Evolutionary conservation across 2,113 vertebrate genomes (phyloP).

Genomic region (Sceloporus tristichus): DNA sequence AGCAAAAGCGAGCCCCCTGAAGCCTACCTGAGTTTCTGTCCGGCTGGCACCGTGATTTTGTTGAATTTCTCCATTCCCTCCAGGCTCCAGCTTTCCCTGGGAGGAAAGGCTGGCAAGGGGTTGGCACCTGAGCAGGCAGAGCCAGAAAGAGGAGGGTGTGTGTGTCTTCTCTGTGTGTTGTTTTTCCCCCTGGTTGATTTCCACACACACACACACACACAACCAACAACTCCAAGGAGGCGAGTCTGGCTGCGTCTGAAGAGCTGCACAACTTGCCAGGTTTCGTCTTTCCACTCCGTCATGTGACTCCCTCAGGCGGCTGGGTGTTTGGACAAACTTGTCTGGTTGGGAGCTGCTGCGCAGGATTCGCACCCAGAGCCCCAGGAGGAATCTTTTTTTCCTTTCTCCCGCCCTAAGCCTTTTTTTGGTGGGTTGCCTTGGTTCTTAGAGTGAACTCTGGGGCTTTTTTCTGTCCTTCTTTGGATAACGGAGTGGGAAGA

Average conservation of each 20-base stretch:
- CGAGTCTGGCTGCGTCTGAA: not conserved
- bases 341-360: no score
- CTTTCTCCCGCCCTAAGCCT: no score
- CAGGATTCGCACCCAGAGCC: no score
- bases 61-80: constrained; percentile 34
- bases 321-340: constrained; percentile 6
- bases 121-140: not conserved
- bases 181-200: no score
- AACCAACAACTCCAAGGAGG: not conserved
- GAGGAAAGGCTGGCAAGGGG: not conserved
- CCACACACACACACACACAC: no score
- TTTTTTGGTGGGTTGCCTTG: no score
- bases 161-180: no score
- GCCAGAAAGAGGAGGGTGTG: not conserved
- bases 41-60: constrained; percentile 37
- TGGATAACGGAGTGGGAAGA: no score
- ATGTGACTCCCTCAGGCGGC: constrained; percentile 16
- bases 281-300: constrained; percentile 26
- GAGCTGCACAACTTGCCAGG: constrained; percentile 15
- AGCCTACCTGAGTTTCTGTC: constrained; percentile 38
- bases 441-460: no score
- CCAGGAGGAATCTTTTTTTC: no score
- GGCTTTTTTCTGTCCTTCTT: no score
- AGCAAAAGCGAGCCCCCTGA: no score
- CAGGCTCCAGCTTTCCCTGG: not conserved